phyloP scores from a whole-genome alignment of 2,888 invertebrate genomes.

The Oscheius sp. region DNA sequence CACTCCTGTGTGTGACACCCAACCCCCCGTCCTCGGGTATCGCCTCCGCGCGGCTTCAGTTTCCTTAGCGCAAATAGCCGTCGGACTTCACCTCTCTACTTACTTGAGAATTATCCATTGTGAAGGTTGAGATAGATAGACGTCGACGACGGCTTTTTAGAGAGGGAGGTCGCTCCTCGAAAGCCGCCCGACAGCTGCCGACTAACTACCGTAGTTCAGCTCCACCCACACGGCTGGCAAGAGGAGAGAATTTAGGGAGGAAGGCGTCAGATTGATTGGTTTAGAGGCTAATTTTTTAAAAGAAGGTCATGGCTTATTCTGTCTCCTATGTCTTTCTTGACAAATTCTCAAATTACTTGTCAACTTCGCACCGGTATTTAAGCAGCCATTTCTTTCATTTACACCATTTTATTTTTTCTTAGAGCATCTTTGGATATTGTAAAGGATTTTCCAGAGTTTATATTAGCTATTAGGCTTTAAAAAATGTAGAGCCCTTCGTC shows the following conservation, averaged over 20 bases:
- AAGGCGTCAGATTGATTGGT: no score
- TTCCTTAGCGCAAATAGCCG: conserved; percentile 27
- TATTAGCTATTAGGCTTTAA: no score
- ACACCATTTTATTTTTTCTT: no score
- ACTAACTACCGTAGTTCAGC: conserved; percentile 19
- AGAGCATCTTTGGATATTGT: no score
- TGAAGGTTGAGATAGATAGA: background rate
- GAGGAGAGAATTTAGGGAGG: background rate
- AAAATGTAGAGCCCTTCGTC: no score
- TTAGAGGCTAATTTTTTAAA: no score
- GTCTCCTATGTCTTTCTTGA: no score
- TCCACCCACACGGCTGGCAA: conserved; percentile 22
- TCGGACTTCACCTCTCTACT: background rate
- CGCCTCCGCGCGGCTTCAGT: conserved; percentile 28
- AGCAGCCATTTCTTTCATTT: no score
- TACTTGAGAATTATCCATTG: conserved; percentile 25
- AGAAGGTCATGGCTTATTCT: no score
- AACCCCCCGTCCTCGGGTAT: conserved; percentile 19
- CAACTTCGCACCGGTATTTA: no score
- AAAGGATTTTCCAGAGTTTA: no score
- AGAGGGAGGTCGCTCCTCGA: background rate
- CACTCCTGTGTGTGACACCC: conserved; percentile 12
- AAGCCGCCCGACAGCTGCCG: conserved; percentile 5
- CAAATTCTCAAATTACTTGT: no score
- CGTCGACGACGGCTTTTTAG: background rate